Evolutionary conservation across 2,888 invertebrate species (phyloP), one percentile per base, ranked within the genome.

Genomic region (Noctua pronuba): DNA sequence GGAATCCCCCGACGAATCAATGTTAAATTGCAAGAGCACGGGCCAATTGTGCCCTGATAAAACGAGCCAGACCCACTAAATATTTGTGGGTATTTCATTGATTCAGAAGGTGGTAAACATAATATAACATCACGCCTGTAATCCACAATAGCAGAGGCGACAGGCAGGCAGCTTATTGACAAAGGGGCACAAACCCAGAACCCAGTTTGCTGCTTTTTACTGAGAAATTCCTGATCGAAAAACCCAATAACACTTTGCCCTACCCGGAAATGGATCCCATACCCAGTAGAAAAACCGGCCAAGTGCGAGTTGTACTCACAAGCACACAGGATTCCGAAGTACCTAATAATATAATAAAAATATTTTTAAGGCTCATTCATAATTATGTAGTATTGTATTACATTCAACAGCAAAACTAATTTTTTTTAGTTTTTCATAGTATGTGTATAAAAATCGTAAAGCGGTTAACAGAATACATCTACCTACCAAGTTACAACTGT

Each of bases 11-110:
- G 76, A 80, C 83, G 68, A 83, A 87, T 88, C 85, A 86, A 87
- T 82, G 83, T 80, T 82, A 85, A 87, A 89, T 87, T 87, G 77
- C 82, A 84, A 66, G 71, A 70, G 78, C 73, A 78, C 77, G 79
- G 52, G 71, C 83, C 86, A 89, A 88, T 86, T 90, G 80, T 84
- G 85, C 87, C 84, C 79, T 84, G 82, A 85, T 85, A 85, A 86
- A 86, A 70, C 77, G 82, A 82, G 74, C 83, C 84, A 78, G 82
- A 72, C 86, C 81, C 82, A 89, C 87, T 88, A 87, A 88, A 88
- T 87, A 79, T 72, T 72, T 64, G 44, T 46, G 62, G 41, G 2
- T 64, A 87, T 89, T 90, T 90, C 87, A 90, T 89, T 89, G 88
- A 89, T 85, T 87, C 80, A 58, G 18, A 21, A 73, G 65, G 38